phyloP scores from a whole-genome alignment of 1,140 invertebrate species.

The Trichonephila inaurata region DNA sequence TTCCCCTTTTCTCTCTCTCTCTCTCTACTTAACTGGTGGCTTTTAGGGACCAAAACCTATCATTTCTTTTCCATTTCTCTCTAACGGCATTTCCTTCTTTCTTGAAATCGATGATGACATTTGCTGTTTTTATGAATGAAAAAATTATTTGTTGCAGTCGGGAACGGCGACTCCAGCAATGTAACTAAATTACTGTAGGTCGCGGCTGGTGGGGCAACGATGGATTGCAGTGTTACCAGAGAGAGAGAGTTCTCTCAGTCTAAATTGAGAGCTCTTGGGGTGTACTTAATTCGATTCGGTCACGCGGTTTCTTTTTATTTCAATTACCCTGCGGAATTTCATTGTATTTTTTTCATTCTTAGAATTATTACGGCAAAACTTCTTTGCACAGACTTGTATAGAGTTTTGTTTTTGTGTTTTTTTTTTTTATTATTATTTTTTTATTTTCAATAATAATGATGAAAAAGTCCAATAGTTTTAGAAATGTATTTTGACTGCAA shows the following conservation, averaged over 20 bases:
- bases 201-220: neutral
- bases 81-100: neutral
- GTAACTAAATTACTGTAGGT: slow-evolving; percentile 32
- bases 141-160: neutral
- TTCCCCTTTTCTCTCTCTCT: neutral
- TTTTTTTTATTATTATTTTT: too few species aligned
- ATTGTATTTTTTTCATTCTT: too few species aligned
- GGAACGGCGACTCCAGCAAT: neutral
- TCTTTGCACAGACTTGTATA: too few species aligned
- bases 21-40: neutral
- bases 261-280: neutral
- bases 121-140: neutral
- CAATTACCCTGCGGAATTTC: neutral
- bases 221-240: neutral
- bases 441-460: too few species aligned
- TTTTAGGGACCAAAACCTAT: neutral
- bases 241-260: neutral
- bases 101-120: slow-evolving; percentile 40
- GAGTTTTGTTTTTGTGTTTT: too few species aligned
- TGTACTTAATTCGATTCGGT: neutral
- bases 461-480: too few species aligned
- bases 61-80: neutral
- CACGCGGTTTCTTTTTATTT: neutral
- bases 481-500: too few species aligned
- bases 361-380: too few species aligned